These are phyloP conservation scores for Poecile atricapillus DNA, from an alignment of 2,113 vertebrate genomes.

Conservation along the genomic window DNA sequence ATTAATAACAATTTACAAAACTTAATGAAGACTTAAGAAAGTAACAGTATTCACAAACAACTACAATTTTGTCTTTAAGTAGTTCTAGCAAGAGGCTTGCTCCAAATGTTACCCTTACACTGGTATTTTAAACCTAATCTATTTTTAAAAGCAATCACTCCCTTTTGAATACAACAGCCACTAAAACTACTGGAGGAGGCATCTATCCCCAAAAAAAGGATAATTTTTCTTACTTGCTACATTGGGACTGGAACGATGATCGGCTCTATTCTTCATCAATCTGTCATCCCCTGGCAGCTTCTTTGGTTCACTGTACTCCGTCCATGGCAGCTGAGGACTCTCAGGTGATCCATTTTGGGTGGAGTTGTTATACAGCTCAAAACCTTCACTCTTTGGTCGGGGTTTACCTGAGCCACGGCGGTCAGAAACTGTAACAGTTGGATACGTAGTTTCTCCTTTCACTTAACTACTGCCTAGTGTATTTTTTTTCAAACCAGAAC, in stretches of 20 bases:
- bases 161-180: background rate
- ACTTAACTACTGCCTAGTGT: background rate
- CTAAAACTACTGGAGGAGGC: background rate
- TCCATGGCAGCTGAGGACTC: conserved; percentile 90
- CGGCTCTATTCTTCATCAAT: conserved; percentile 88
- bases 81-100: background rate
- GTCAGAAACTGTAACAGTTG: conserved; percentile 80
- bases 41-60: background rate
- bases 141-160: background rate
- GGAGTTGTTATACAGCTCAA: conserved; percentile 91
- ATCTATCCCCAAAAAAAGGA: background rate
- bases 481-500: background rate
- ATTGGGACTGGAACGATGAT: conserved; percentile 97
- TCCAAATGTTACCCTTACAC: background rate
- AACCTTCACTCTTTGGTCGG: conserved; percentile 97
- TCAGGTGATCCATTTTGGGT: conserved; percentile 92
- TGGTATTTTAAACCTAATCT: background rate
- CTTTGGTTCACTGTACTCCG: conserved; percentile 91
- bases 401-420: conserved; percentile 89
- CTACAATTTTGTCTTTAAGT: background rate
- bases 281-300: conserved; percentile 88
- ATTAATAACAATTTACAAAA: background rate
- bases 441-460: background rate
- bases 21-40: background rate
- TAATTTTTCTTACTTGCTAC: conserved; percentile 88